Conservation (phyloP, 2,888 invertebrate species). For the Eugnorisma glareosa region DNA sequence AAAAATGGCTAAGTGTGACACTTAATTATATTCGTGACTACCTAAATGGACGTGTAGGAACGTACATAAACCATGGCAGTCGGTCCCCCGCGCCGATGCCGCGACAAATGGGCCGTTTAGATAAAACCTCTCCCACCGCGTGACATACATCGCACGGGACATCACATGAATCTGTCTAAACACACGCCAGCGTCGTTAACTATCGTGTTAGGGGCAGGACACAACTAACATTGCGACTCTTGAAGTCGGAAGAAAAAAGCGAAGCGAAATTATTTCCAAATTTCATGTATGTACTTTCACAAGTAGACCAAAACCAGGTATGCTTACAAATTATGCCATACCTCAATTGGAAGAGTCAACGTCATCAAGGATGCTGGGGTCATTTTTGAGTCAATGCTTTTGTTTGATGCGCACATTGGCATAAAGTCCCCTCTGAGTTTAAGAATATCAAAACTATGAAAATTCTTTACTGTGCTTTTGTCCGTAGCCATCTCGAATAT, state of each 20-base stretch:
- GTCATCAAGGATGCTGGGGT: no score
- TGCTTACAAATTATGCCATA: no score
- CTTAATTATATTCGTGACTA: not conserved
- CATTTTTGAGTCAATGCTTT: no score
- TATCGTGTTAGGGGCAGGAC: not conserved
- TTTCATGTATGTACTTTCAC: no score
- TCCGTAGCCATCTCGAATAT: no score
- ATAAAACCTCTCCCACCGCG: slow-evolving; percentile 41
- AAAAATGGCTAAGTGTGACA: not conserved
- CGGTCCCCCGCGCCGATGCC: slow-evolving; percentile 21
- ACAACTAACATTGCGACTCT: slow-evolving; percentile 7
- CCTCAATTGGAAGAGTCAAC: no score
- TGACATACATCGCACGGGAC: slow-evolving; percentile 12
- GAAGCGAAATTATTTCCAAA: not conserved
- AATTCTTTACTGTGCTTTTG: no score
- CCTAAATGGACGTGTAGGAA: not conserved
- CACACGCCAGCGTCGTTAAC: slow-evolving; percentile 27
- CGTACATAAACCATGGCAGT: slow-evolving; percentile 1
- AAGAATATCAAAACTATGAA: no score
- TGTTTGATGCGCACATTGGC: no score
- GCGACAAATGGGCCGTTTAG: slow-evolving; percentile 53
- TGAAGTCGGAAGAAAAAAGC: not conserved
- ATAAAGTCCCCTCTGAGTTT: no score
- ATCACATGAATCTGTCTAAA: slow-evolving; percentile 43
- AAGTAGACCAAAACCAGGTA: no score